Conservation (phyloP, 2,797 vertebrate species). For the Prunella strophiata region DNA sequence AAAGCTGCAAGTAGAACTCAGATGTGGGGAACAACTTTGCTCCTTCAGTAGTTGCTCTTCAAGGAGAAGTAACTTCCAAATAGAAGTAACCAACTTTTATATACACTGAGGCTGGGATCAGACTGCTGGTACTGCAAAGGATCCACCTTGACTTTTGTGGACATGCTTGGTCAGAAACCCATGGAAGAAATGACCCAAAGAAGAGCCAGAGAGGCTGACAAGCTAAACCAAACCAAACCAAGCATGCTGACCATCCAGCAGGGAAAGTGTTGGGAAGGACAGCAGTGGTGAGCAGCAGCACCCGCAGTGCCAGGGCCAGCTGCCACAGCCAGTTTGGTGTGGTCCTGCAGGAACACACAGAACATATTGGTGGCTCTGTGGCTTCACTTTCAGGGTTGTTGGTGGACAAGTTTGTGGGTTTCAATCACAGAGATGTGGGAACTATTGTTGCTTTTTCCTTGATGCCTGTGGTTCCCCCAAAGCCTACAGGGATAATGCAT, state of each 20-base stretch:
- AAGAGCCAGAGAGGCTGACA: neutral
- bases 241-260: neutral
- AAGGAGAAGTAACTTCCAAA: neutral
- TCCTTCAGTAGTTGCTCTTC: neutral
- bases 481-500: neutral
- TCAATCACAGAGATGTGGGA: neutral
- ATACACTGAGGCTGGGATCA: neutral
- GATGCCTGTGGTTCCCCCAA: constrained; percentile 16
- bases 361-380: neutral
- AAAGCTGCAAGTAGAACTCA: neutral
- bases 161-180: neutral
- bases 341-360: neutral
- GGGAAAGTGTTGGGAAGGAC: neutral
- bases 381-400: constrained; percentile 32
- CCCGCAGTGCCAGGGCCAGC: neutral
- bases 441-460: neutral
- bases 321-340: neutral
- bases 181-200: neutral
- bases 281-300: neutral
- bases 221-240: neutral
- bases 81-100: neutral
- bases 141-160: neutral
- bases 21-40: neutral
- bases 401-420: constrained; percentile 12
- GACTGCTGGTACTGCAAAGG: neutral